phyloP scores from a whole-genome alignment of 2,888 invertebrate genomes.

The Anorthoa munda region DNA sequence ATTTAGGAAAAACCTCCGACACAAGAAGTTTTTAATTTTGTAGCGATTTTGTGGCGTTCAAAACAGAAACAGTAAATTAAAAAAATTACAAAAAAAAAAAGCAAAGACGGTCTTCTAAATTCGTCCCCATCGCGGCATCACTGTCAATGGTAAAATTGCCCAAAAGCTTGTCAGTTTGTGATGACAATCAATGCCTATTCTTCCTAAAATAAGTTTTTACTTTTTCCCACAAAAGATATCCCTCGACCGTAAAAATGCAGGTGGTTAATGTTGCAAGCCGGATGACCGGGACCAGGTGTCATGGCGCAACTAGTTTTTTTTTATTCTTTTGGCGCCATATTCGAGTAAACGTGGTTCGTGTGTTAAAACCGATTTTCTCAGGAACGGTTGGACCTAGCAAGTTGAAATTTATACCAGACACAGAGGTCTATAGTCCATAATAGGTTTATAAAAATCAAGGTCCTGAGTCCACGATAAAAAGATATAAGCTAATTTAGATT shows the following conservation, averaged over 20 bases:
- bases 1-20: no score
- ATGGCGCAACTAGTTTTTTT: not conserved
- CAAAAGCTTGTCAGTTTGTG: not conserved
- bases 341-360: not conserved
- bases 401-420: no score
- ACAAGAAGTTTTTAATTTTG: no score
- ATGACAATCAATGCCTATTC: not conserved
- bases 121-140: no score
- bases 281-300: not conserved
- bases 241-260: not conserved
- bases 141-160: not conserved
- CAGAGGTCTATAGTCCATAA: no score
- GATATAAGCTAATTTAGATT: no score
- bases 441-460: no score
- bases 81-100: not conserved
- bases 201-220: not conserved
- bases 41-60: no score
- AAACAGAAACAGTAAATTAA: no score
- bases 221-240: not conserved
- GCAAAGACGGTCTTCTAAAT: not conserved
- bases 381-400: no score
- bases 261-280: not conserved
- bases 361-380: no score
- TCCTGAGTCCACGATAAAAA: no score
- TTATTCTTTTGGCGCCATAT: not conserved